These are phyloP conservation scores for Protobothrops flavoviridis DNA, from an alignment of 2,113 vertebrate species.

Conservation along the genomic window DNA sequence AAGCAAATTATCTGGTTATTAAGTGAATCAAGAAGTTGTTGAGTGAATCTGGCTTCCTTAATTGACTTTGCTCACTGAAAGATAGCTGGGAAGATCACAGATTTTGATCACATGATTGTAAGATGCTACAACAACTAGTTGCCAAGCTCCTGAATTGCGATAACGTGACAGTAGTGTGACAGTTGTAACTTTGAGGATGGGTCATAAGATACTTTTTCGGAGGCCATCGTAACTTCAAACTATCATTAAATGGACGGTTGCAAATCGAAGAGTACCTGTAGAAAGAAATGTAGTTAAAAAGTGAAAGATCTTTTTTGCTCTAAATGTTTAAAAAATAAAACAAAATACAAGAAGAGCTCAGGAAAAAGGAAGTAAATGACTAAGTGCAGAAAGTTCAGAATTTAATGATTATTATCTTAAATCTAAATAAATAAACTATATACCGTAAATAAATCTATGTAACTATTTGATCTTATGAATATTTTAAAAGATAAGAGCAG, in stretches of 20 bases:
- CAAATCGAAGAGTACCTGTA: background rate
- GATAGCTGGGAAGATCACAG: background rate
- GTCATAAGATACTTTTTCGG: background rate
- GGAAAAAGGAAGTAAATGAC: background rate
- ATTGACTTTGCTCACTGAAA: background rate
- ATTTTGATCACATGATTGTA: background rate
- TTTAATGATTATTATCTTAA: background rate
- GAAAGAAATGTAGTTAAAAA: background rate
- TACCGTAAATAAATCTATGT: too few relatives aligned
- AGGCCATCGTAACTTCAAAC: background rate
- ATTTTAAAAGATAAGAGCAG: too few relatives aligned
- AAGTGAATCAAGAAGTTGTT: background rate
- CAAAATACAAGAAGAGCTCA: background rate
- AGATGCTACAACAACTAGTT: background rate
- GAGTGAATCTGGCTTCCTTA: background rate
- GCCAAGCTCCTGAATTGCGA: background rate
- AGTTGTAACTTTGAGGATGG: background rate
- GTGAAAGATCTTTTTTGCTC: background rate
- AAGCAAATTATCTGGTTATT: background rate
- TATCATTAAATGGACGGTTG: background rate
- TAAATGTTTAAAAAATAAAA: background rate
- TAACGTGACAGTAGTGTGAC: background rate
- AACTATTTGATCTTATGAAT: background rate
- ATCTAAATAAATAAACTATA: background rate
- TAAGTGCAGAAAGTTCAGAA: background rate